Evolutionary conservation across 2,113 vertebrate genomes (phyloP), one percentile per base, ranked within the genome.

Genomic region (Lathamus discolor): DNA sequence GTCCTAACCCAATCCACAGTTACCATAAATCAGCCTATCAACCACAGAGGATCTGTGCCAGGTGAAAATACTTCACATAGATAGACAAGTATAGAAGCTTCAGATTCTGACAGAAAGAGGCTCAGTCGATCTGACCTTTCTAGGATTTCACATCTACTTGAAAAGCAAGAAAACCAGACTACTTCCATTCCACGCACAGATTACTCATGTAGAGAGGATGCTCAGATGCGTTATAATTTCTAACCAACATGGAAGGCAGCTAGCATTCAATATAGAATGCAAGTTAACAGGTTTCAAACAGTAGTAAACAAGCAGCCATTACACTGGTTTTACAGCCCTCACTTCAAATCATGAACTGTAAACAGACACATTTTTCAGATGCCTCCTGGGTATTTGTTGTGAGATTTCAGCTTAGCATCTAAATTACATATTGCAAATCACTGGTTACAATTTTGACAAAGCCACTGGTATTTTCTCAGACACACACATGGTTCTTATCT

Each of bases 71-170:
- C 14, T 82, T 89, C 52, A 13, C 7, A 31, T 3, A 5, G 31
- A 81, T 2, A 75, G 23, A 20, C 23, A 84, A 86, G 16, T 6
- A 23, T 11, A 79, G 37, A 76, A 27, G 24, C 43, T 85, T 80
- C 37, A 41, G 13, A 48, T 52, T 73, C 37, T 31, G 11, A 52
- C 3, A 83, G 41, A 82, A 28, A 27, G 17, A 69, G 15, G 27
- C n/a, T 72, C 24, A 64, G 27, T 5, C 0, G 0, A 51, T 8
- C 10, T 49, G 43, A 86, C 17, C 7, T 39, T 89, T 51, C 73
- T 54, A 29, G 19, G 33, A 81, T 90, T 92, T 90, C 76, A 54
- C 10, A 83, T 20, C 61, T 39, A 39, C 31, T 52, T 88, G 43
- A 88, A 83, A 90, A 63, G 29, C 51, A 72, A 68, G 44, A 55